These are phyloP conservation scores for Doryteuthis pealeii DNA, from an alignment of 1,140 invertebrate species.

Conservation along the genomic window DNA sequence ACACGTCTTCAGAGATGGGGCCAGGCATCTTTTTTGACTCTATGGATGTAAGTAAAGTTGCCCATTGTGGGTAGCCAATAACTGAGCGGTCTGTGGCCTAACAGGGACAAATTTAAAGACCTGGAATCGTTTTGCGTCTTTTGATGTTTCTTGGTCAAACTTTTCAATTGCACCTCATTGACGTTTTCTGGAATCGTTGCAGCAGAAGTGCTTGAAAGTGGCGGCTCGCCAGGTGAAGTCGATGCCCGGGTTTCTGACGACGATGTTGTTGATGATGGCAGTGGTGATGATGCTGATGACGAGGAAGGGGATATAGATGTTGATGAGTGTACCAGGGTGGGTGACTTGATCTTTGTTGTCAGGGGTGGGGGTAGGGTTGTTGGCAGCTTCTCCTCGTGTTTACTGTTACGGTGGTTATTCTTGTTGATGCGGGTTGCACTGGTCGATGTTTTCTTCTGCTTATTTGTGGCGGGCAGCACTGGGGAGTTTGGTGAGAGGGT, in stretches of 20 bases:
- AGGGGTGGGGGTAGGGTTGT: background rate
- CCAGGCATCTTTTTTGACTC: slow-evolving; percentile 1
- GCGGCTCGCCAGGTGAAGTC: background rate
- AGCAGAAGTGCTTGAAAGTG: background rate
- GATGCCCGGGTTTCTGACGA: background rate
- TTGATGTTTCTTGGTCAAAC: background rate
- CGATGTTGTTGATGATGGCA: no score
- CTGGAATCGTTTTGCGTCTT: background rate
- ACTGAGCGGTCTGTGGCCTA: background rate
- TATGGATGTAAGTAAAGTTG: background rate
- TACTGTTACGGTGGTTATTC: no score
- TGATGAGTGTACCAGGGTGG: background rate
- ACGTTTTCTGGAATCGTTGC: background rate
- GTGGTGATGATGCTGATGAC: background rate
- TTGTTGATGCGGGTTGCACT: no score
- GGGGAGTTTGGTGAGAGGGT: no score
- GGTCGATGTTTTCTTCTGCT: no score
- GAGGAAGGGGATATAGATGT: background rate
- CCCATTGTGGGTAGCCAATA: background rate
- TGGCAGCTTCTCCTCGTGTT: no score
- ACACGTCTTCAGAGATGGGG: background rate
- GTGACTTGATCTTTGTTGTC: background rate
- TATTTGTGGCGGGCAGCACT: no score
- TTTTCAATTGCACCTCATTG: background rate
- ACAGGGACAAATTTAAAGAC: no score